Base-by-base conservation (phyloP, 2,113 vertebrate species). In the Brachirus orientalis region DNA sequence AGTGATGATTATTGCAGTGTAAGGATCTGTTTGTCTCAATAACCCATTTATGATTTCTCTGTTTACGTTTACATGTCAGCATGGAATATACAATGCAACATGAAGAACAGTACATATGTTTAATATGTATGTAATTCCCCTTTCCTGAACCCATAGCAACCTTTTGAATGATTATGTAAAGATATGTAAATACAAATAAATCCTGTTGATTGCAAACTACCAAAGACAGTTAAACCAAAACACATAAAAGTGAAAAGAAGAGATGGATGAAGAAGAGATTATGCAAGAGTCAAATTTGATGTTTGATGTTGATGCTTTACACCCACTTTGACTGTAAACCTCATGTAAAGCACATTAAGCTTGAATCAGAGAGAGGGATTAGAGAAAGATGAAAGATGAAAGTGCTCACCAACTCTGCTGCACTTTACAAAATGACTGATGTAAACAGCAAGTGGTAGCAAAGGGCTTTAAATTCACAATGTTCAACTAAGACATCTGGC, bases 11-110 rank as follows among this genome's bases (percentile, higher is more conserved):
- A 77, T 18, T 2, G 22, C 20, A 4, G 28, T 20, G 61, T 13
- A 45, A 11, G 16, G 3, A 6, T 54, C 38, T 17, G 13, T 14
- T 1, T 2, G 20, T n/a, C 22, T 52, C 33, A 40, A 60, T 72
- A 6, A 72, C 12, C 58, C 46, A 46, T 36, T 72, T 37, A 51
- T 10, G 16, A 38, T 35, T 41, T 4, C 37, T 9, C 8, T 40
- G 12, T 77, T 78, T 57, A 19, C 59, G 18, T 74, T 71, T 50
- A 48, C 16, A 41, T 45, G 33, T 70, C 44, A 58, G 28, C 10
- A 55, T n/a, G n/a, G n/a, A n/a, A n/a, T n/a, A n/a, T n/a, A n/a
- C n/a, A n/a, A n/a, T n/a, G n/a, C 37, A 67, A 16, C 40, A 37
- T 7, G 10, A 16, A 56, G 52, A 45, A 37, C n/a, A 52, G 5